Evolutionary conservation across 1,140 invertebrate genomes (phyloP).

Genomic region (Drosophila sp.): DNA sequence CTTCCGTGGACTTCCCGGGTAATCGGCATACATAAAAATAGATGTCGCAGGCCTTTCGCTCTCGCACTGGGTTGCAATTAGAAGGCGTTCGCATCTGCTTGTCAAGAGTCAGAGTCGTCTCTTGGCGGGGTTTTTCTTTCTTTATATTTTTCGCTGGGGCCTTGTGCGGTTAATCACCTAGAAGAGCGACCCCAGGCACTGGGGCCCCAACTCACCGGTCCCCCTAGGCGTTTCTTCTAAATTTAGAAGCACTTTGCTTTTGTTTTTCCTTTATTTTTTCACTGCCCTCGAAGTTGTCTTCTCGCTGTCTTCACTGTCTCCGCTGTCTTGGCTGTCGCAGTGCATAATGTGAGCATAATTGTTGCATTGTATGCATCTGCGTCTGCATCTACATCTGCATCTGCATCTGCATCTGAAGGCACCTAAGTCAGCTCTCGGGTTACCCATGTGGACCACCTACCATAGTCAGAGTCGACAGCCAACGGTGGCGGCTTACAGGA

Average conservation of each 20-base stretch:
- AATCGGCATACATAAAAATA: constrained; percentile 61
- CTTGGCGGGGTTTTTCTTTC: background rate
- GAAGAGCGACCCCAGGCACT: constrained; percentile 47
- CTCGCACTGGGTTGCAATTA: constrained; percentile 53
- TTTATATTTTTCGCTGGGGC: background rate
- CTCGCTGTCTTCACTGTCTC: constrained; percentile 1
- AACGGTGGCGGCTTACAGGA: constrained; percentile 16
- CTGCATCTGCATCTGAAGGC: constrained; percentile 25
- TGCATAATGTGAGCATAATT: constrained; percentile 75
- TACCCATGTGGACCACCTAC: constrained; percentile 38
- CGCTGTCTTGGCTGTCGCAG: constrained; percentile 38
- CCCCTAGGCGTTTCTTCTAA: constrained; percentile 59
- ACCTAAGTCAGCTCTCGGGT: constrained; percentile 20
- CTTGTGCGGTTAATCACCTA: constrained; percentile 74
- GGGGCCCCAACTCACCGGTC: constrained; percentile 12
- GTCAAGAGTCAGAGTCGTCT: background rate
- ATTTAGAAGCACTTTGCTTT: constrained; percentile 78
- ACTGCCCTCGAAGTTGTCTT: constrained; percentile 10
- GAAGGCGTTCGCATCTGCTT: constrained; percentile 55
- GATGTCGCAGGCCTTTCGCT: constrained; percentile 57
- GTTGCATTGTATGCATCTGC: constrained; percentile 56
- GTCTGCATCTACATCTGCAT: constrained; percentile 14
- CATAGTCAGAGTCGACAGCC: background rate
- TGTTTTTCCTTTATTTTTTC: constrained; percentile 45
- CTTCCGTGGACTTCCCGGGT: constrained; percentile 9